These are phyloP conservation scores for Nettapus auritus DNA, from an alignment of 2,113 vertebrate genomes.

Conservation along the genomic window DNA sequence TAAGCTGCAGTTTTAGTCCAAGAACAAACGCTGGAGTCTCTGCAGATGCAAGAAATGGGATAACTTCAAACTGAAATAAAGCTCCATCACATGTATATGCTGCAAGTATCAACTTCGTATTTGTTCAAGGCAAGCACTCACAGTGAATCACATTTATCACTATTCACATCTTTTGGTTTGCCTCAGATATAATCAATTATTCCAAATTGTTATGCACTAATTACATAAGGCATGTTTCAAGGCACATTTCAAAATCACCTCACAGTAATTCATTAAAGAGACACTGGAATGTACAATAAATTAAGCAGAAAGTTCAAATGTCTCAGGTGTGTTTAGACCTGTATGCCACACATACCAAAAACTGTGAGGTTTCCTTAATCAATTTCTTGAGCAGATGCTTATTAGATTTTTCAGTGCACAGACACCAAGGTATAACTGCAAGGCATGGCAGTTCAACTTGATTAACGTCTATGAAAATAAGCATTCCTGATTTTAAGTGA, in stretches of 20 bases:
- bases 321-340: slow-evolving; percentile 32
- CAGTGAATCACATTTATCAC: slow-evolving; percentile 16
- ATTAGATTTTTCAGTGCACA: not conserved
- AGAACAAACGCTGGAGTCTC: not conserved
- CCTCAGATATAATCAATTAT: slow-evolving; percentile 54
- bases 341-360: not conserved
- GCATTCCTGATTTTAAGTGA: not conserved
- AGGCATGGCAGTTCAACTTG: not conserved
- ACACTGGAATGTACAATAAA: slow-evolving; percentile 38
- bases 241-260: slow-evolving; percentile 40
- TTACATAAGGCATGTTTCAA: slow-evolving; percentile 46
- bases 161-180: slow-evolving; percentile 35
- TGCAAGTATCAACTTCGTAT: not conserved
- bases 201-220: slow-evolving; percentile 41
- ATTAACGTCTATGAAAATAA: not conserved
- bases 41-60: not conserved
- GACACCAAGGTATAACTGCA: not conserved
- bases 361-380: not conserved
- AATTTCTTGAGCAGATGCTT: not conserved
- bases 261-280: slow-evolving; percentile 22
- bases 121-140: not conserved
- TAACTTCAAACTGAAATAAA: not conserved
- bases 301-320: slow-evolving; percentile 8
- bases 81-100: not conserved
- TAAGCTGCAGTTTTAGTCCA: not conserved